Evolutionary conservation across 2,888 invertebrate species (phyloP).

Genomic region (Megaustenia siamemsis): DNA sequence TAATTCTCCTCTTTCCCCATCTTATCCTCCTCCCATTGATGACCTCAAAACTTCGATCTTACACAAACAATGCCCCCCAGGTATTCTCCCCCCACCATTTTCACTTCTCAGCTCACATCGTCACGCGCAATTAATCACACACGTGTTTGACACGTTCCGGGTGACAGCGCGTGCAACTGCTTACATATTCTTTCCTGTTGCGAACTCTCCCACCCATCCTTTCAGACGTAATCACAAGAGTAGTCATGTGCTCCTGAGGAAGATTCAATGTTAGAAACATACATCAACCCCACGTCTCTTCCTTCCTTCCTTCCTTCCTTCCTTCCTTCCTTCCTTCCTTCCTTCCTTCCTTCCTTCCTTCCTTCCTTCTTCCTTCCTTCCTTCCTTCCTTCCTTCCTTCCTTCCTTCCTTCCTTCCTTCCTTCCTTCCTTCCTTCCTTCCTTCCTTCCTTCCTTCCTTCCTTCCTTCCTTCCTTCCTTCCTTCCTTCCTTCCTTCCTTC

Average conservation of each 20-base stretch:
- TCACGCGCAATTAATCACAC: slow-evolving; percentile 18
- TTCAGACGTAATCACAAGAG: neutral
- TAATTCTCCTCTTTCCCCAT: neutral
- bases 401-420: too few species aligned
- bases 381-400: too few species aligned
- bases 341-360: neutral
- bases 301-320: neutral
- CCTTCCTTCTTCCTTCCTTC: neutral
- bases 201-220: neutral
- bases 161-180: slow-evolving; percentile 2
- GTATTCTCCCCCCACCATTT: neutral
- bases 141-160: slow-evolving; percentile 8
- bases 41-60: too few species aligned
- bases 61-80: too few species aligned
- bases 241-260: too few species aligned
- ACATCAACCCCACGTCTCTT: neutral
- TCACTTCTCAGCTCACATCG: neutral
- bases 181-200: neutral
- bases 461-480: too few species aligned
- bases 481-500: neutral
- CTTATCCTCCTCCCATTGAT: neutral
- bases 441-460: too few species aligned
- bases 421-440: too few species aligned
- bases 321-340: slow-evolving; percentile 6
- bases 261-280: too few species aligned